A percentile compares a stretch with the other conserved stretches of the same genome.
phyloP scores from a whole-genome alignment of 2,888 invertebrate genomes.

The Andricus curvator region DNA sequence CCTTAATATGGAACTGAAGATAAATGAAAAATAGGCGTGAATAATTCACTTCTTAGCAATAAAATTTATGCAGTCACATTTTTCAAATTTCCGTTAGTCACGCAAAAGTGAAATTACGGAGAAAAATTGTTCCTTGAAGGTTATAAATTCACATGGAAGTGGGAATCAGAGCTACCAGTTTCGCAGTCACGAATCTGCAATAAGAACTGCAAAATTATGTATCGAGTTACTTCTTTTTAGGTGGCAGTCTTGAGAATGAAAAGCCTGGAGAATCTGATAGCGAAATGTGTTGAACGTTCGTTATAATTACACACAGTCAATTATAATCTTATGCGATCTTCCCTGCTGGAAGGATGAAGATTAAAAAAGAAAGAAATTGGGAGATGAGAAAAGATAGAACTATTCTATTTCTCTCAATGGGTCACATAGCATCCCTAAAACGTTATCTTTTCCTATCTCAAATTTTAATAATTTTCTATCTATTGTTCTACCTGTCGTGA shows the following conservation, averaged over 20 bases:
- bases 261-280: background rate
- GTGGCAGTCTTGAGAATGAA: background rate
- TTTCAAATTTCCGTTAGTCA: conserved; percentile 8
- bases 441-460: no score
- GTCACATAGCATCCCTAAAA: no score
- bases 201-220: conserved; percentile 32
- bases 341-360: no score
- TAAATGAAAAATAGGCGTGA: background rate
- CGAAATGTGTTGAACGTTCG: conserved; percentile 22
- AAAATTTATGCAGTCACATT: background rate
- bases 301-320: background rate
- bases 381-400: no score
- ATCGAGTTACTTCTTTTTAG: conserved; percentile 29
- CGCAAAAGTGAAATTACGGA: conserved; percentile 1
- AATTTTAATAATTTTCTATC: no score
- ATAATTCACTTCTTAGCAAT: background rate
- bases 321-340: no score
- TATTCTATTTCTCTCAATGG: no score
- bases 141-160: conserved; percentile 19
- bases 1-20: background rate
- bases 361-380: no score
- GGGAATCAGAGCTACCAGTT: conserved; percentile 8
- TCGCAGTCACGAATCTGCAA: conserved; percentile 16
- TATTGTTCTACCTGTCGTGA: no score
- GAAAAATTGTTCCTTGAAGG: background rate